Evolutionary conservation across 2,113 vertebrate species (phyloP).

Genomic region (Brienomyrus longianalis): DNA sequence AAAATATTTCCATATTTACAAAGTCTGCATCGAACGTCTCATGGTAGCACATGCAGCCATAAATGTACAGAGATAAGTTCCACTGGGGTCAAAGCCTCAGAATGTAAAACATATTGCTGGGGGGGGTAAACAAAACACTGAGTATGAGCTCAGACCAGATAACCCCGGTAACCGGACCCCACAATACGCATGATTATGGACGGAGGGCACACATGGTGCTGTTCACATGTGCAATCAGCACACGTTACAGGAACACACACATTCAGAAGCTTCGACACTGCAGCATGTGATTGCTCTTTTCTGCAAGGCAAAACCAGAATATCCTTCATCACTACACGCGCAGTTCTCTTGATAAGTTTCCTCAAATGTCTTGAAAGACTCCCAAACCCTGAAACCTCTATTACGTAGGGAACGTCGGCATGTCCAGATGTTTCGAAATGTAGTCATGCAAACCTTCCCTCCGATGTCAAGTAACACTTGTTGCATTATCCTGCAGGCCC

Average conservation of each 20-base stretch:
- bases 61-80: not conserved
- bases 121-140: not conserved
- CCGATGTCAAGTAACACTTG: not conserved
- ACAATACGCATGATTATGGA: not conserved
- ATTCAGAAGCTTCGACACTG: not conserved
- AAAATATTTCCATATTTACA: conserved; percentile 25
- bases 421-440: not conserved
- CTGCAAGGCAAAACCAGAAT: not conserved
- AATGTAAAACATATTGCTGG: not conserved
- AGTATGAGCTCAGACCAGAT: not conserved
- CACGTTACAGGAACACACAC: not conserved
- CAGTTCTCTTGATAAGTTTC: not conserved
- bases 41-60: conserved; percentile 13
- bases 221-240: not conserved
- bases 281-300: not conserved
- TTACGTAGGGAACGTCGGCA: not conserved
- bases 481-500: not conserved
- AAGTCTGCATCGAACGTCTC: conserved; percentile 9
- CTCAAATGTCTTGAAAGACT: not conserved
- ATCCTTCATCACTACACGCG: not conserved
- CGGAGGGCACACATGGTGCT: not conserved
- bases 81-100: not conserved
- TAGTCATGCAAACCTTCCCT: not conserved
- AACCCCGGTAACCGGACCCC: not conserved
- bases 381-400: not conserved